Base-by-base conservation (phyloP, 1,140 invertebrate genomes). In the Coenobita brevimanus region DNA sequence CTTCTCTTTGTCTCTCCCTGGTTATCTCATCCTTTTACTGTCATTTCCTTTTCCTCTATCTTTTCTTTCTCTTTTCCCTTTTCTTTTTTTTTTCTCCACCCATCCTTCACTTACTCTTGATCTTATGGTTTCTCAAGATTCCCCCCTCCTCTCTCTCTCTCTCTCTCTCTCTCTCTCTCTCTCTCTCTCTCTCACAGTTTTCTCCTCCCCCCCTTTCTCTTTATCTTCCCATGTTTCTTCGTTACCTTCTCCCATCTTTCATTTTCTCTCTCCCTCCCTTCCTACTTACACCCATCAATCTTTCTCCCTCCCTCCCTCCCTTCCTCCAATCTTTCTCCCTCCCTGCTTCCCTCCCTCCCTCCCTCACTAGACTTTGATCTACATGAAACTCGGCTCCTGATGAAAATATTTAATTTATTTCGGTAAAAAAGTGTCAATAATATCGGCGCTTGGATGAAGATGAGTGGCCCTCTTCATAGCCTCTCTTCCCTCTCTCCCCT, bases 131-230 rank as follows among this genome's bases (percentile, higher is more conserved):
- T 67, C 62, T 24, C 30, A 10, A 4, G 6, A 6, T n/a, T 24
- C n/a, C 62, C n/a, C 30, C n/a, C 30, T 67, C n/a, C n/a, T 8
- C n/a, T 8, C n/a, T 8, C 8, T 24, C n/a, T 8, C n/a, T n/a
- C 30, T 67, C 30, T 67, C 30, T 33, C 62, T 67, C 30, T 67
- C 30, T 24, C 30, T 24, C 62, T 67, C 62, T 67, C 62, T 67
- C 62, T 67, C 62, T 67, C 62, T 67, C 62, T 67, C 62, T 67
- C 62, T 10, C 62, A 24, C 62, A 24, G n/a, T 67, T 33, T 67
- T 4, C 21, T 10, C 6, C n/a, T 67, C 62, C n/a, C 30, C 30
- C 6, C n/a, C n/a, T 67, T 67, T 24, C n/a, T 67, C 21, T 67
- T 24, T n/a, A 67, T 33, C 30, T 67, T 67, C 62, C 21, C 62